phyloP scores from a whole-genome alignment of 1,140 invertebrate genomes.

The Nilaparvata lugens region DNA sequence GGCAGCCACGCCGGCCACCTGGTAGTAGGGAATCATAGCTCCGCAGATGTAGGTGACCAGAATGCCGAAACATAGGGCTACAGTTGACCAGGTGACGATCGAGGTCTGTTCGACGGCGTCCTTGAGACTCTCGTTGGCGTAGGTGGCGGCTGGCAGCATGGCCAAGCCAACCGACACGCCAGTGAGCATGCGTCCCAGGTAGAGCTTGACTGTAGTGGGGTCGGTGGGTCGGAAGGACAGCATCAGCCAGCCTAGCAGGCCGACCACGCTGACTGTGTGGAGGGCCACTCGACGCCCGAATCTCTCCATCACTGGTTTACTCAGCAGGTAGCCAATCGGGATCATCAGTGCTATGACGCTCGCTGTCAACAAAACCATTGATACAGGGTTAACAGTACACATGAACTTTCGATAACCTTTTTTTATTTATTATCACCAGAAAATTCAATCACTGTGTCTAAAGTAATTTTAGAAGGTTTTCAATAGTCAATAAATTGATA shows the following conservation, averaged over 20 bases:
- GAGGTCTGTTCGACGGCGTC: constrained; percentile 30
- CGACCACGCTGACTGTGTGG: constrained; percentile 40
- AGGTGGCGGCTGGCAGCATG: constrained; percentile 25
- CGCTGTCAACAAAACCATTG: constrained; percentile 35
- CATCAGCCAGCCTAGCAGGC: constrained; percentile 43
- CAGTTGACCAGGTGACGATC: constrained; percentile 28
- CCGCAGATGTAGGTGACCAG: constrained; percentile 27
- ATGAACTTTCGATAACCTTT: no score
- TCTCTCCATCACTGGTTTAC: constrained; percentile 49
- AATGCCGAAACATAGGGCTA: constrained; percentile 26
- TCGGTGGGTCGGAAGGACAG: constrained; percentile 31
- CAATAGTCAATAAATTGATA: neutral
- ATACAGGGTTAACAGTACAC: no score
- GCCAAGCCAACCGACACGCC: constrained; percentile 29
- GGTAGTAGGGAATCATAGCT: constrained; percentile 38
- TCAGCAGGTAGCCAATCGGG: constrained; percentile 42
- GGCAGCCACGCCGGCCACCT: constrained; percentile 38
- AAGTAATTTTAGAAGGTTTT: neutral
- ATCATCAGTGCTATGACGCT: constrained; percentile 44
- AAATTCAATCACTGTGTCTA: neutral
- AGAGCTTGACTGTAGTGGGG: constrained; percentile 31
- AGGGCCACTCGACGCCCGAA: constrained; percentile 50
- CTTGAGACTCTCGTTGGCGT: constrained; percentile 38
- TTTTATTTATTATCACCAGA: neutral
- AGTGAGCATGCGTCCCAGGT: constrained; percentile 42